Base-by-base conservation (phyloP, 1,140 invertebrate species). In the Varroa destructor region DNA sequence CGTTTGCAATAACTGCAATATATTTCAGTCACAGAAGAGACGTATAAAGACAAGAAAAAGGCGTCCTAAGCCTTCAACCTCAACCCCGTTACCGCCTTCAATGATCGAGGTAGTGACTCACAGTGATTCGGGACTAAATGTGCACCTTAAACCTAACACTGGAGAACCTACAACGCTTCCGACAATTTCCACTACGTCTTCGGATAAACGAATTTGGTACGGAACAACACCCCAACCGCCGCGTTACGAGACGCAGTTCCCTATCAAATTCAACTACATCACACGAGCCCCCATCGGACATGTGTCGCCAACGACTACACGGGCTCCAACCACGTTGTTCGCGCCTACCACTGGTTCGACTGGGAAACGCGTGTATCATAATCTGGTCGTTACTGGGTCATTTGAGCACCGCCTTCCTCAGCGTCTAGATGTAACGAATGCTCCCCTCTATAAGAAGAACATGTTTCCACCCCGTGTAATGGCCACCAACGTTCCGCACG, bases 361-460 rank as follows among this genome's bases (percentile, higher is more conserved):
- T 40, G 37, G 61, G 10, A 67, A 67, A 37, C 40, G 61, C 12
- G 61, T 67, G 40, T 67, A 67, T 8, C 61, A 67, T 46, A 67
- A 67, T 40, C 61, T 67, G 3, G 61, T 67, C 40, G 46, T 37
- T 12, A 12, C 61, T 40, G 46, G 46, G 12, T 12, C 61, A 2
- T 67, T 67, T 8, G 61, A 67, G 61, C 61, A 67, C 37, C 40
- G 46, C 14, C 14, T 67, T 40, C 61, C 61, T 12, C 61, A 67
- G 46, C 10, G 61, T 12, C 61, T 67, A 40, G 61, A 67, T 14
- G 61, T 67, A 2, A 67, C 61, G 3, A 67, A 46, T 37, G 61
- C 61, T 40, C 61, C 61, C 46, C 61, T 67, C 12, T 67, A 67
- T 46, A 67, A 67, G 61, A 67, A 67, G 46, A 67, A 67, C 61